Evolutionary conservation across 2,113 vertebrate species (phyloP).

Genomic region (Vulpes vulpes): DNA sequence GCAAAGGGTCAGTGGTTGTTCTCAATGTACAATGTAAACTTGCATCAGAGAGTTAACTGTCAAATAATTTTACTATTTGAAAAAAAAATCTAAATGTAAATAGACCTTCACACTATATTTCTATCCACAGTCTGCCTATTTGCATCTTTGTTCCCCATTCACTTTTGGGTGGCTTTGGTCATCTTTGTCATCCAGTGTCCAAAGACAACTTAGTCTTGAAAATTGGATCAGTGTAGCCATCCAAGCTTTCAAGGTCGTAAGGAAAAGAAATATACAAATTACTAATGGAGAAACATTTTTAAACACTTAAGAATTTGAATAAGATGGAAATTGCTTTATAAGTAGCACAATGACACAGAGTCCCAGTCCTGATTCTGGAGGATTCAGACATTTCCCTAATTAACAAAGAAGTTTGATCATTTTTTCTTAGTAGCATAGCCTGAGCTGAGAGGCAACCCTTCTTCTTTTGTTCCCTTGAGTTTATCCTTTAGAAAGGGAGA

Average conservation of each 20-base stretch:
- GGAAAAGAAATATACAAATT: neutral
- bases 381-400: neutral
- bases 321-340: neutral
- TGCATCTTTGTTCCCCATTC: neutral
- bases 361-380: neutral
- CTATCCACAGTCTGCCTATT: neutral
- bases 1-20: neutral
- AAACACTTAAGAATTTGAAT: neutral
- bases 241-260: neutral
- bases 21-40: neutral
- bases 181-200: slow-evolving; percentile 3
- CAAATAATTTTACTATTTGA: neutral
- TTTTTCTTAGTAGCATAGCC: neutral
- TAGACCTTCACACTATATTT: neutral
- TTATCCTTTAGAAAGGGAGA: neutral
- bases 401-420: neutral
- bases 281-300: neutral
- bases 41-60: neutral
- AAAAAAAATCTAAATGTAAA: neutral
- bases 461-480: neutral
- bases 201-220: slow-evolving; percentile 35
- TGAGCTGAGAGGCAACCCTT: neutral
- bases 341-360: neutral
- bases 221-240: neutral
- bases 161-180: neutral